Base-by-base conservation (phyloP, 2,888 invertebrate species). In the Oithona nana region DNA sequence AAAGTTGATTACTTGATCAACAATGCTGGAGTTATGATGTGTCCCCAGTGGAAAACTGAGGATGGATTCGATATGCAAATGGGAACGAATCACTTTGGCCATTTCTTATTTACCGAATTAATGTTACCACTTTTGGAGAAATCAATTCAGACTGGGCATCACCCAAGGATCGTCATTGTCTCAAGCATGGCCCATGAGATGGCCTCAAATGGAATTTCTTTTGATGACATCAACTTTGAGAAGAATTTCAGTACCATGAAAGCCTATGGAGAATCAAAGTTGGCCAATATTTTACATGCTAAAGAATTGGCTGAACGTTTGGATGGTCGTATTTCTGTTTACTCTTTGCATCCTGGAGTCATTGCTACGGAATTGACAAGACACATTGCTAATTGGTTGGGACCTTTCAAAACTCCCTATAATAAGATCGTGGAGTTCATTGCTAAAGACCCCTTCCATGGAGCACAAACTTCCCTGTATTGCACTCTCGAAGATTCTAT, bases 191-290 rank as follows among this genome's bases (percentile, higher is more conserved):
- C 6, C 2, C 31, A 61, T 22, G 29, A 22, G 20, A 28, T 11
- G 11, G 61, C 39, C 39, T 11, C 8, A 16, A 39, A 31, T 26
- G 4, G 26, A 24, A 61, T 61, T 8, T 3, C 54, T 22, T 61
- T 28, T 28, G 6, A 51, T n/a, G 54, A 61, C 22, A 61, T 61
- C 49, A 51, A 61, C 29, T 54, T 29, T 55, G 61, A 51, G 24
- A 29, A 56, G 20, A 4, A 24, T n/a, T 54, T 49, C 22, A 26
- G 26, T n/a, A 6, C 60, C 1, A 54, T 61, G 54, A 28, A 28
- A 29, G 61, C 61, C 1, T 61, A 61, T 24, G 31, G 29, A 1
- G 54, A 61, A 54, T 61, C 61, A 6, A 61, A 61, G 22, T 24
- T 61, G 6, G 61, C 52, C 24, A 61, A 61, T 54, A 29, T 61